phyloP scores from a whole-genome alignment of 2,888 invertebrate genomes.

The Bembecia ichneumoniformis region DNA sequence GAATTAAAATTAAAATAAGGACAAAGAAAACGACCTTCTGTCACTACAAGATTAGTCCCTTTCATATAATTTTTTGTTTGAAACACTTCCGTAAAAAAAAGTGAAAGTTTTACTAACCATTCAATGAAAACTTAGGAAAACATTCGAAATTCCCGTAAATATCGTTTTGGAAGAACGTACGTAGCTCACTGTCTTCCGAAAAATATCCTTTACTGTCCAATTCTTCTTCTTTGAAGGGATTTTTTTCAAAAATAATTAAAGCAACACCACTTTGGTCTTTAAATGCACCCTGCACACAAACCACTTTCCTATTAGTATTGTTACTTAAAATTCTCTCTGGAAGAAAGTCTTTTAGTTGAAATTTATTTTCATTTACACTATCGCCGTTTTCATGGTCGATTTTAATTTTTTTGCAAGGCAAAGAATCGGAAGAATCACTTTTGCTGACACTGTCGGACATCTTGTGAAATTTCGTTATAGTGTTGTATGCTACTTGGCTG shows the following conservation, averaged over 20 bases:
- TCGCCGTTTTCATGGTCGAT: constrained; percentile 46
- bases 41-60: too few species aligned
- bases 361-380: constrained; percentile 34
- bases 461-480: constrained; percentile 27
- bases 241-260: constrained; percentile 85
- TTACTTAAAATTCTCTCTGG: constrained; percentile 78
- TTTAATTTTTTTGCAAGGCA: constrained; percentile 56
- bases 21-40: too few species aligned
- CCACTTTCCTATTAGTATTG: constrained; percentile 79
- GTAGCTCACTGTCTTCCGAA: constrained; percentile 70
- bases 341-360: constrained; percentile 76
- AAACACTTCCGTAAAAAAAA: not conserved
- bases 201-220: constrained; percentile 74
- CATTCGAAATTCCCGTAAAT: constrained; percentile 88
- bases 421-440: constrained; percentile 39
- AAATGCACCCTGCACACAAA: constrained; percentile 80
- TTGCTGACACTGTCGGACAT: constrained; percentile 56
- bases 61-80: too few species aligned
- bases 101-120: constrained; percentile 67
- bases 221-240: constrained; percentile 79
- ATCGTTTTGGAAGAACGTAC: constrained; percentile 83
- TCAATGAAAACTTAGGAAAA: constrained; percentile 72
- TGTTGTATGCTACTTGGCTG: too few species aligned
- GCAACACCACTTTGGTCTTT: constrained; percentile 74
- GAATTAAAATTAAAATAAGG: not conserved